Conservation (phyloP, 2,888 invertebrate species). For the Eupithecia centaureata region DNA sequence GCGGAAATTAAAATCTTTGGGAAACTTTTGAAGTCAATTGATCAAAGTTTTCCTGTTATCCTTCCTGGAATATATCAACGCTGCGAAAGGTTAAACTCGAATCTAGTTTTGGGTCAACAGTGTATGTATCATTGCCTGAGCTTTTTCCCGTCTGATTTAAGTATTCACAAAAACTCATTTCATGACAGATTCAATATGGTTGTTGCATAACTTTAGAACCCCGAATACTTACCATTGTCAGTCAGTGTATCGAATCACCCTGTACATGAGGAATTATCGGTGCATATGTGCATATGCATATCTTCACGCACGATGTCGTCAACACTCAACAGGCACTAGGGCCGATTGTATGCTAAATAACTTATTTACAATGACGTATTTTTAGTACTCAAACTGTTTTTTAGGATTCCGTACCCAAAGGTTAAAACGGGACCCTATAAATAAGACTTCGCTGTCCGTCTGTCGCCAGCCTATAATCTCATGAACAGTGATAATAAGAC, state of each 20-base stretch:
- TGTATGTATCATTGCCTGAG: background rate
- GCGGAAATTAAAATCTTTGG: background rate
- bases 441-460: too few relatives aligned
- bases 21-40: background rate
- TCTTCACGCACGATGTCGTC: conserved; percentile 65
- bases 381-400: conserved; percentile 10
- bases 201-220: background rate
- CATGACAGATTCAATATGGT: background rate
- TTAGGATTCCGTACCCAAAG: too few relatives aligned
- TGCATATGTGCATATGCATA: conserved; percentile 56
- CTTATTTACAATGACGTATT: conserved; percentile 42
- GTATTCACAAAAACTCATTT: background rate
- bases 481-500: too few relatives aligned
- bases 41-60: background rate
- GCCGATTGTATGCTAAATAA: conserved; percentile 72
- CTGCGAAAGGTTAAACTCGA: background rate
- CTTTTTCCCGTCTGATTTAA: background rate
- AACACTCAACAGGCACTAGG: conserved; percentile 40
- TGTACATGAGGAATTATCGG: conserved; percentile 27
- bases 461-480: too few relatives aligned
- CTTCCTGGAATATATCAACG: background rate
- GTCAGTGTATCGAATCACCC: conserved; percentile 1
- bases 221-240: background rate
- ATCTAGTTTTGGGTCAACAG: background rate
- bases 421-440: too few relatives aligned